Percentiles rank a stretch among this genome's conserved stretches.
These are phyloP conservation scores for Nesoenas mayeri DNA, from an alignment of 2,113 vertebrate species.

Conservation along the genomic window DNA sequence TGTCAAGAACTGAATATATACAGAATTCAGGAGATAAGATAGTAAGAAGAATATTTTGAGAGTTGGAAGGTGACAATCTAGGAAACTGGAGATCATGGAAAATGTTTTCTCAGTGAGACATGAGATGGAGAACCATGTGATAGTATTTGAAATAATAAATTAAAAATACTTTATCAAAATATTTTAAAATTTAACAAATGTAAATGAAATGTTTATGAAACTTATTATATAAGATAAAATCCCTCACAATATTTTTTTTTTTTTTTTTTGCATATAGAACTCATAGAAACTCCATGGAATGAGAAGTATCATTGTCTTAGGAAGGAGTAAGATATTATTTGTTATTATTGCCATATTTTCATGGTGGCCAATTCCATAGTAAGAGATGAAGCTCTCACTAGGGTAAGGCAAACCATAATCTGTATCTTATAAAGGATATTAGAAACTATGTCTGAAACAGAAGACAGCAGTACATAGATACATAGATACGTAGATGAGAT, in stretches of 20 bases:
- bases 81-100: neutral
- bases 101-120: neutral
- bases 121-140: neutral
- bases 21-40: neutral
- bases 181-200: neutral
- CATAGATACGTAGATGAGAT: no score
- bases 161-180: neutral
- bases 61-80: neutral
- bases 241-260: rapidly evolving
- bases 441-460: neutral
- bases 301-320: neutral
- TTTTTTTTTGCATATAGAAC: neutral
- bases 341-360: neutral
- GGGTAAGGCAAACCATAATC: neutral
- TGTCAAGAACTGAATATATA: neutral
- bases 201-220: neutral
- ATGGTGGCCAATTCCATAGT: neutral
- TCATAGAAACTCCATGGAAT: neutral
- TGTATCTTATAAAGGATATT: neutral
- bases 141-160: neutral
- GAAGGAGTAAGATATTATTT: neutral
- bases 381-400: neutral
- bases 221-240: neutral
- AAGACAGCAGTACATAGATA: neutral
- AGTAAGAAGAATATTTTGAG: neutral